A percentile compares a stretch with the other conserved stretches of the same genome.
Conservation (phyloP, 2,888 invertebrate species). For the Panorpa germanica region DNA sequence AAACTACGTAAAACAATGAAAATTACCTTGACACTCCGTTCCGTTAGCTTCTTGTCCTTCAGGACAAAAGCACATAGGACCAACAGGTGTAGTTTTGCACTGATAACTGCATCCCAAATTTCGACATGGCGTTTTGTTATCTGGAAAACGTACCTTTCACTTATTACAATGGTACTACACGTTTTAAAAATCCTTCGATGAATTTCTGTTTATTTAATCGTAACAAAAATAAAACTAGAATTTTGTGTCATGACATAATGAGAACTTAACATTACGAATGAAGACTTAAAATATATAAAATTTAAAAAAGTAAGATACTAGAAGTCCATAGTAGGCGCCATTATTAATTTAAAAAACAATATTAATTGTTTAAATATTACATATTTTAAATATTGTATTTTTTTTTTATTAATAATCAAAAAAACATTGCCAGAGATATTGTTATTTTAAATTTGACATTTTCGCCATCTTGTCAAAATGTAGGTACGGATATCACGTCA, state of each 20-base stretch:
- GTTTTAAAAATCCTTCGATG: conserved; percentile 1
- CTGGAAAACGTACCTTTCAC: conserved; percentile 22
- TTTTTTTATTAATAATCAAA: no score
- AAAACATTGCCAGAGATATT: no score
- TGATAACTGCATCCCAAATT: conserved; percentile 38
- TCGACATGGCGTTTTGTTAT: conserved; percentile 26
- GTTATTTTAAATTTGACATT: no score
- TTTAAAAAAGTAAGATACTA: conserved; percentile 4
- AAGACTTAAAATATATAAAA: conserved; percentile 7
- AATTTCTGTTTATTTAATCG: conserved; percentile 3
- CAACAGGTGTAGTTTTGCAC: conserved; percentile 50
- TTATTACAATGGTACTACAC: conserved; percentile 5
- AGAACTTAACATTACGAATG: no score
- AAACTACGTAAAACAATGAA: not conserved
- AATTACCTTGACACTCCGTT: conserved; percentile 35
- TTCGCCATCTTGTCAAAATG: no score
- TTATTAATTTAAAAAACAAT: no score
- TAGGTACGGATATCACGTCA: no score
- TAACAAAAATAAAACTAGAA: not conserved
- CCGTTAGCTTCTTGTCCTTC: conserved; percentile 41
- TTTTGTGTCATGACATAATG: no score
- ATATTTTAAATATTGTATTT: no score
- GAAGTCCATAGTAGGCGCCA: no score
- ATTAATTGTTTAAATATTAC: no score
- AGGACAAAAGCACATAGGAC: conserved; percentile 57